A percentile compares a stretch with the other conserved stretches of the same genome.
These are phyloP conservation scores for Acrocyrtus sp. DNA, from an alignment of 2,888 invertebrate genomes.

Conservation along the genomic window DNA sequence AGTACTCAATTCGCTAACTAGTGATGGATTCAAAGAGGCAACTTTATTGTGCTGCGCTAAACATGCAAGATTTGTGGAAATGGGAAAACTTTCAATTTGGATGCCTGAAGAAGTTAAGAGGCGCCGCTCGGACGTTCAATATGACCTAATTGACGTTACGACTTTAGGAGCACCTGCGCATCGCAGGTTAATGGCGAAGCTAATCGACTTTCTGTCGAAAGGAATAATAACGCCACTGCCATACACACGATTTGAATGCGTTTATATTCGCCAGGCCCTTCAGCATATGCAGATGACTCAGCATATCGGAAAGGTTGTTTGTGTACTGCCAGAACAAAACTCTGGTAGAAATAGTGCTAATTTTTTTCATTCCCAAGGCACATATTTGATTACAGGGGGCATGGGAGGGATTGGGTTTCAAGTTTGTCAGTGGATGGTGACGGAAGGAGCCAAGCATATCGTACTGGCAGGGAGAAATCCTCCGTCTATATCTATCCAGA, in stretches of 20 bases:
- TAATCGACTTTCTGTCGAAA: background rate
- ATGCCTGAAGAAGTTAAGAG: background rate
- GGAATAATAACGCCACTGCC: background rate
- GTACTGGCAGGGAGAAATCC: conserved; percentile 36
- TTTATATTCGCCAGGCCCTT: background rate
- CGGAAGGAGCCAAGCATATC: conserved; percentile 31
- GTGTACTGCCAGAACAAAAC: background rate
- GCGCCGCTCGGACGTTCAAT: background rate
- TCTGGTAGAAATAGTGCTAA: background rate
- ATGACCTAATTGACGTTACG: conserved; percentile 2
- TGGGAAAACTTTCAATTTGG: conserved; percentile 15
- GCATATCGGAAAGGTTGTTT: conserved; percentile 7
- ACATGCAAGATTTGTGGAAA: conserved; percentile 9
- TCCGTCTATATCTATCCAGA: conserved; percentile 14
- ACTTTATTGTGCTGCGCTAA: background rate
- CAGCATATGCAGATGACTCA: background rate
- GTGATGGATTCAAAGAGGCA: conserved; percentile 11
- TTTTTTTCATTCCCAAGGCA: background rate
- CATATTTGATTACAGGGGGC: background rate
- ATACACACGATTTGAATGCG: background rate
- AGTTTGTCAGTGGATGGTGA: conserved; percentile 31
- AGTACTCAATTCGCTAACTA: conserved; percentile 3
- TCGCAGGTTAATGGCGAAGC: background rate
- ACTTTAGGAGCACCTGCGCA: background rate
- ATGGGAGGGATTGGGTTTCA: conserved; percentile 8